phyloP scores from a whole-genome alignment of 2,113 vertebrate species.

The Nicator chloris region DNA sequence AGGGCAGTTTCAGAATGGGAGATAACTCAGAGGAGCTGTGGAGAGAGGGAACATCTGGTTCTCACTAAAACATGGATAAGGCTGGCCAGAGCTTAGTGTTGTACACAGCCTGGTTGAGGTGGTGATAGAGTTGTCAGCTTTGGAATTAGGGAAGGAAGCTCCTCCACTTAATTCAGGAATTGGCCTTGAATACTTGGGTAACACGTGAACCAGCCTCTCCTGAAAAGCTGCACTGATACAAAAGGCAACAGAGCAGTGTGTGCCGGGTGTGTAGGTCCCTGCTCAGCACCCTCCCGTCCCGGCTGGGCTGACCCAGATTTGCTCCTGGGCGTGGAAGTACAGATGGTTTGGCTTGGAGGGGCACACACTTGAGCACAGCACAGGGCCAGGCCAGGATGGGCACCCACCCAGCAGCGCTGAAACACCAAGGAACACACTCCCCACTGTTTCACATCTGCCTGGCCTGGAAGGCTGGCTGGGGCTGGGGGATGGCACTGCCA shows the following conservation, averaged over 20 bases:
- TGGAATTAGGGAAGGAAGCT: background rate
- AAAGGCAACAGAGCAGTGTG: background rate
- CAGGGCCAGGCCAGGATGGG: background rate
- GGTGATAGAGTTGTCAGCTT: background rate
- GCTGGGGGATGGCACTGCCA: no score
- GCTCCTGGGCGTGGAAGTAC: background rate
- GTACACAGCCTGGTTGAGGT: background rate
- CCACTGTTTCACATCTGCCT: background rate
- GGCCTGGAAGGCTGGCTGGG: no score
- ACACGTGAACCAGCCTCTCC: background rate
- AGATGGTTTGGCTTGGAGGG: background rate
- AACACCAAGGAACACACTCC: no score
- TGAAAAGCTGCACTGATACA: background rate
- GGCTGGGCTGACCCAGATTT: background rate
- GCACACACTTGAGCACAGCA: background rate
- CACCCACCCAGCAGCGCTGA: background rate
- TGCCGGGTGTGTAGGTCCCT: background rate
- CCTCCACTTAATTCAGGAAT: background rate
- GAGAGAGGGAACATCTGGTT: constrained; percentile 32
- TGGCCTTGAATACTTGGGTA: background rate
- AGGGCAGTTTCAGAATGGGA: constrained; percentile 12
- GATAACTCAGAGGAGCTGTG: constrained; percentile 10
- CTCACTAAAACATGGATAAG: background rate
- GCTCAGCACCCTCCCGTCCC: accelerated
- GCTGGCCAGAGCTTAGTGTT: background rate